phyloP scores from a whole-genome alignment of 2,888 invertebrate genomes.

The Apotomis capreana region DNA sequence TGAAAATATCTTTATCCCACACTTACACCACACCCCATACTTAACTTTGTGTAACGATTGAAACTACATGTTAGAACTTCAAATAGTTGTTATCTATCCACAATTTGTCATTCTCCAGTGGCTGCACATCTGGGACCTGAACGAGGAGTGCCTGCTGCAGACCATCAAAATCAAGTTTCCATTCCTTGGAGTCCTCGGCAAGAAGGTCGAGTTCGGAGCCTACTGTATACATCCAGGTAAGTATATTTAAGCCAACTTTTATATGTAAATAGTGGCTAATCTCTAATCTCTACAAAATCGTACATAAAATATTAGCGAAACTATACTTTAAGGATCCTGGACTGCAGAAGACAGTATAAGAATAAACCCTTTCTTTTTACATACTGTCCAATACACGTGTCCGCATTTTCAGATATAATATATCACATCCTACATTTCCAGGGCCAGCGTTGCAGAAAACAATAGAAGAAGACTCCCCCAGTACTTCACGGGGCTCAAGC shows the following conservation, averaged over 20 bases:
- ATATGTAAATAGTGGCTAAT: too few relatives aligned
- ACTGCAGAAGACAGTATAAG: slow-evolving; percentile 47
- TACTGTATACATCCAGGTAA: slow-evolving; percentile 80
- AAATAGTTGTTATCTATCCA: background rate
- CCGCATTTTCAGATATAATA: too few relatives aligned
- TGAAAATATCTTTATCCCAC: too few relatives aligned
- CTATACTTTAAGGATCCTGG: slow-evolving; percentile 57
- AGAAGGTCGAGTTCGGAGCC: slow-evolving; percentile 82
- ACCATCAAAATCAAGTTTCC: slow-evolving; percentile 82
- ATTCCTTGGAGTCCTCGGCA: slow-evolving; percentile 81
- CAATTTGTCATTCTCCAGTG: slow-evolving; percentile 63
- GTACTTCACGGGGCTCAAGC: slow-evolving; percentile 62
- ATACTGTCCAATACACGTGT: too few relatives aligned
- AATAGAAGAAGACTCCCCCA: slow-evolving; percentile 27
- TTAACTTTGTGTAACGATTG: too few relatives aligned
- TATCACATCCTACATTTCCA: slow-evolving; percentile 39
- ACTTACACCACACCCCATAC: too few relatives aligned
- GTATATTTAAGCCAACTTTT: background rate
- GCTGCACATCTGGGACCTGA: slow-evolving; percentile 84
- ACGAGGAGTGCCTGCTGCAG: slow-evolving; percentile 82
- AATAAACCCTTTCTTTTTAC: slow-evolving; percentile 13
- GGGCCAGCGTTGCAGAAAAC: slow-evolving; percentile 68
- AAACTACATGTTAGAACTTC: background rate
- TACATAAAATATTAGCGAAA: too few relatives aligned
- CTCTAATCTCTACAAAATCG: too few relatives aligned